Percentiles rank a stretch among this genome's conserved stretches.
Evolutionary conservation across 2,113 vertebrate species (phyloP).

Genomic region (Ramphastos sulfuratus): DNA sequence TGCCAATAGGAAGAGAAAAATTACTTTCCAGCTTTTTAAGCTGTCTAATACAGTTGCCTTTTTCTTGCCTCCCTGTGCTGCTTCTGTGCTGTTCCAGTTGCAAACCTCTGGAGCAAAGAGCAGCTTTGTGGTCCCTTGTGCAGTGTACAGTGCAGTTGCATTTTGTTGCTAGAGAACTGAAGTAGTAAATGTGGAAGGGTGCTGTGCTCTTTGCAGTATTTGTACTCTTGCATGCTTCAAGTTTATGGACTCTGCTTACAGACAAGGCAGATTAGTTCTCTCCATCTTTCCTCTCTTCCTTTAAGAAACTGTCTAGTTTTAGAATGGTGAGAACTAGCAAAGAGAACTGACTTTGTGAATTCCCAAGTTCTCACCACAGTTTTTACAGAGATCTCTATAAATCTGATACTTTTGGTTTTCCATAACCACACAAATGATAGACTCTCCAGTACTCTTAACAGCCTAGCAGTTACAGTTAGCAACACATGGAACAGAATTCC

Average conservation of each 20-base stretch:
- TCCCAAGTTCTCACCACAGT: background rate
- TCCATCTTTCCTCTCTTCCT: background rate
- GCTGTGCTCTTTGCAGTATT: background rate
- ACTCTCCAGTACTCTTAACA: background rate
- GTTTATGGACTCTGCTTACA: background rate
- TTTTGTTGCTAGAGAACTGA: rapidly evolving
- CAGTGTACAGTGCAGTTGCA: rapidly evolving
- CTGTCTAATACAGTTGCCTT: background rate
- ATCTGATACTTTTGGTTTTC: background rate
- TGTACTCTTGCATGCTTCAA: background rate
- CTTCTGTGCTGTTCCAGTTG: background rate
- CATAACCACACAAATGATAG: background rate
- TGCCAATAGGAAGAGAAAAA: slow-evolving; percentile 33
- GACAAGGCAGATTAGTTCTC: background rate
- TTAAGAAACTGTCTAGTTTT: background rate
- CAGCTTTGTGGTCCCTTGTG: background rate
- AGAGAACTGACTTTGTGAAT: background rate
- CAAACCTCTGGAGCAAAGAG: background rate
- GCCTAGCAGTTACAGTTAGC: background rate
- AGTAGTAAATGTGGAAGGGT: background rate
- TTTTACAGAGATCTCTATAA: background rate
- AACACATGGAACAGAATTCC: background rate
- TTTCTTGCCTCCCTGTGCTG: rapidly evolving
- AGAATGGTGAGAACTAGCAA: background rate
- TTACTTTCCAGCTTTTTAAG: background rate